These are phyloP conservation scores for Sebastes nivosus DNA, from an alignment of 2,797 vertebrate species.

Conservation along the genomic window DNA sequence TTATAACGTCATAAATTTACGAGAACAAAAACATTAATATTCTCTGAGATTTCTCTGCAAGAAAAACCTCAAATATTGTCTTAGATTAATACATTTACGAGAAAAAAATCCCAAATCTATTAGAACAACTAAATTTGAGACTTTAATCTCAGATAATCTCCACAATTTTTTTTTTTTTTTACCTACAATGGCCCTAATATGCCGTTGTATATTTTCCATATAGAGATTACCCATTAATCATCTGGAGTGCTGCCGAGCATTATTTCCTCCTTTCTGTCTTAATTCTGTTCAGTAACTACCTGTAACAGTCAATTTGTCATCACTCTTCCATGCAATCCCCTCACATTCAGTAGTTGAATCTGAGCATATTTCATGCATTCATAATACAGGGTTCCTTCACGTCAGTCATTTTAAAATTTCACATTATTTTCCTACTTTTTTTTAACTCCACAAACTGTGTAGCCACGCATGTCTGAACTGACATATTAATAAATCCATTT, in stretches of 20 bases:
- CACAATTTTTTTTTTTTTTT: too few relatives aligned
- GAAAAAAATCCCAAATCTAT: background rate
- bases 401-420: background rate
- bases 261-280: background rate
- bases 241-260: too few relatives aligned
- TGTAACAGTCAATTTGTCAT: background rate
- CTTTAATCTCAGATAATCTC: background rate
- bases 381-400: background rate
- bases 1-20: background rate
- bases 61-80: too few relatives aligned
- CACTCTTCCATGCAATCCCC: background rate
- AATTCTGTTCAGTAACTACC: background rate
- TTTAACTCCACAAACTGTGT: background rate
- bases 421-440: background rate
- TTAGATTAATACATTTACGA: background rate
- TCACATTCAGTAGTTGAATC: conserved; percentile 3
- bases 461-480: background rate
- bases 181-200: background rate
- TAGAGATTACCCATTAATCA: background rate
- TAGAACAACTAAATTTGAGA: background rate
- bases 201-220: background rate
- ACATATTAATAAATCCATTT: background rate
- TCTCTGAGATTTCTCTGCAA: too few relatives aligned
- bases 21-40: too few relatives aligned
- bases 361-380: background rate